Conservation (phyloP, 2,113 vertebrate genomes). For the Telmatochromis sp. region DNA sequence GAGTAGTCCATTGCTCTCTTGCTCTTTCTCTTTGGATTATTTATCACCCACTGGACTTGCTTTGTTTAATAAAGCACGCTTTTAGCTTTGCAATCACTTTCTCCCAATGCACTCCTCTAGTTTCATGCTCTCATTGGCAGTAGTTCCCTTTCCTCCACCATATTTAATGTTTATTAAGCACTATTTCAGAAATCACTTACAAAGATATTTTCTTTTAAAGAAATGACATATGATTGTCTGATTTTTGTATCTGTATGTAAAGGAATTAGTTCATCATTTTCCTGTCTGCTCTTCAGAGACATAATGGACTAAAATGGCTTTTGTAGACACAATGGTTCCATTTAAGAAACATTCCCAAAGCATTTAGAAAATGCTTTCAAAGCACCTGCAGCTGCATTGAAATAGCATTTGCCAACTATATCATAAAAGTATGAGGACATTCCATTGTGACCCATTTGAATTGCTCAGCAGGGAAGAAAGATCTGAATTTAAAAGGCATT, state of each 20-base stretch:
- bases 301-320: background rate
- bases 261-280: conserved; percentile 1
- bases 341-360: conserved; percentile 4
- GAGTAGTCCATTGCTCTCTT: background rate
- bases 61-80: background rate
- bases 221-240: background rate
- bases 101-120: background rate
- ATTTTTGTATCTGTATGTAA: background rate
- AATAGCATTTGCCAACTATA: background rate
- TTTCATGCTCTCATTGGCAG: background rate
- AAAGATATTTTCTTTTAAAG: background rate
- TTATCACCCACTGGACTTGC: background rate
- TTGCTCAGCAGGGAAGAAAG: background rate
- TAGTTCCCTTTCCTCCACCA: background rate
- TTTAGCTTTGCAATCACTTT: background rate
- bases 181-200: background rate
- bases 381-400: conserved; percentile 15
- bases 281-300: background rate
- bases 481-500: conserved; percentile 12
- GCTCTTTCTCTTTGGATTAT: background rate
- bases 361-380: conserved; percentile 4
- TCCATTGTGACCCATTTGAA: conserved; percentile 21
- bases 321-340: background rate
- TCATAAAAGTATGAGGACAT: background rate
- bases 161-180: background rate